Percentiles rank a stretch among this genome's conserved stretches.
phyloP scores from a whole-genome alignment of 1,140 invertebrate species.

The Diachasmimorpha longicaudata region DNA sequence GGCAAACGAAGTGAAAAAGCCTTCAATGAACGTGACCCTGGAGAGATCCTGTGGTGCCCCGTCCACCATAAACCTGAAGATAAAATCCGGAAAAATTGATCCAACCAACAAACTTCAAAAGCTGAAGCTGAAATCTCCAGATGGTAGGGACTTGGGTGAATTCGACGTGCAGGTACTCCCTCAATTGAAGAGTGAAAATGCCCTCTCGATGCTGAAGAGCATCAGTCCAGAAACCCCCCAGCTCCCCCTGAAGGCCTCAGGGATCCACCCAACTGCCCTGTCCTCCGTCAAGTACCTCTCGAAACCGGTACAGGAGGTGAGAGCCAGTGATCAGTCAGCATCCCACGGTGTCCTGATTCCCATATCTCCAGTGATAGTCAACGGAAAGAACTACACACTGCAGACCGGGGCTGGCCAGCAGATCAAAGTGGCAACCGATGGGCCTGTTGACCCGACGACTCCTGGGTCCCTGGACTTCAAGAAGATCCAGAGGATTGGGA shows the following conservation, averaged over 20 bases:
- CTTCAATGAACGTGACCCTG: background rate
- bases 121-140: slow-evolving; percentile 20
- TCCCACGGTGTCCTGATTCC: slow-evolving; percentile 7
- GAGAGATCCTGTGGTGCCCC: background rate
- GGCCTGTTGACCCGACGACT: background rate
- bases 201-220: background rate
- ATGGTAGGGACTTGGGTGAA: slow-evolving; percentile 24
- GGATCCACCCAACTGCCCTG: no score
- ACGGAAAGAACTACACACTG: background rate
- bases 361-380: background rate
- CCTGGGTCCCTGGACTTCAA: background rate
- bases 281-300: background rate
- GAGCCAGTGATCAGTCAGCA: background rate
- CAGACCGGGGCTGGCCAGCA: background rate
- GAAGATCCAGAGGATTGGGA: background rate
- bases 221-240: no score
- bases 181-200: background rate
- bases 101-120: background rate
- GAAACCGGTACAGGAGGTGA: background rate
- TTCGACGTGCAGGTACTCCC: slow-evolving; percentile 19
- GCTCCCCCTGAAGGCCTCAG: no score
- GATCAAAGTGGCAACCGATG: background rate
- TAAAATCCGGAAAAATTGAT: background rate
- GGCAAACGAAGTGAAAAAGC: slow-evolving; percentile 7
- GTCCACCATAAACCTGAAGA: background rate